These are phyloP conservation scores for Ovis canadensis DNA, from an alignment of 2,113 vertebrate genomes.

Conservation along the genomic window DNA sequence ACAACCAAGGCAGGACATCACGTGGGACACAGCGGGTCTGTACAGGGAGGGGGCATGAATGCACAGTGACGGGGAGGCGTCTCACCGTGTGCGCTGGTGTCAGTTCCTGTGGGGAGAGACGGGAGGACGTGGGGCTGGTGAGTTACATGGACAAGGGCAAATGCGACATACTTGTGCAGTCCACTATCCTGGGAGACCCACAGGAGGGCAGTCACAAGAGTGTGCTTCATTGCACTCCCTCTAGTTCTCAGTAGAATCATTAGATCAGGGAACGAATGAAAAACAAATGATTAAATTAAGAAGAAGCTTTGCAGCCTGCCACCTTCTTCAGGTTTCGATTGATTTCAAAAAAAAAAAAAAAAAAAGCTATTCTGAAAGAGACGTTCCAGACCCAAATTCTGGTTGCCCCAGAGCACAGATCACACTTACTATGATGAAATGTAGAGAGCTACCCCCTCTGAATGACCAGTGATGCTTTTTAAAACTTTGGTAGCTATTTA, in stretches of 20 bases:
- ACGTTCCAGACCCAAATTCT: neutral
- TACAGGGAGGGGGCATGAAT: neutral
- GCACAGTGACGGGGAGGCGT: neutral
- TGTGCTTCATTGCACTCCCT: neutral
- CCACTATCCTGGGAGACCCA: neutral
- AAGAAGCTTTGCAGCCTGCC: too few species aligned
- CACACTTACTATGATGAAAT: neutral
- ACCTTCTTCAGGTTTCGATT: neutral
- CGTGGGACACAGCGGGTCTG: neutral
- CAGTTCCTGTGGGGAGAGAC: rapidly evolving
- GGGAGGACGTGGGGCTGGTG: neutral
- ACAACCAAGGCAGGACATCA: neutral
- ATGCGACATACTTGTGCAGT: neutral
- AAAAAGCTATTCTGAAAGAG: neutral
- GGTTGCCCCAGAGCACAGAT: neutral
- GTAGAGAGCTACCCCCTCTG: neutral
- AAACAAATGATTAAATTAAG: neutral
- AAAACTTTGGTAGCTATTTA: neutral
- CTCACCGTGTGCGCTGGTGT: rapidly evolving
- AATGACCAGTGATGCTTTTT: neutral
- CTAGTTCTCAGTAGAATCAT: neutral
- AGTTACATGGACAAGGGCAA: too few species aligned
- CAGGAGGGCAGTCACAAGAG: neutral
- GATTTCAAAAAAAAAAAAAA: neutral
- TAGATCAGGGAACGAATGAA: neutral